Base-by-base conservation (phyloP, 2,888 invertebrate species). In the Eustalomyia histrio region DNA sequence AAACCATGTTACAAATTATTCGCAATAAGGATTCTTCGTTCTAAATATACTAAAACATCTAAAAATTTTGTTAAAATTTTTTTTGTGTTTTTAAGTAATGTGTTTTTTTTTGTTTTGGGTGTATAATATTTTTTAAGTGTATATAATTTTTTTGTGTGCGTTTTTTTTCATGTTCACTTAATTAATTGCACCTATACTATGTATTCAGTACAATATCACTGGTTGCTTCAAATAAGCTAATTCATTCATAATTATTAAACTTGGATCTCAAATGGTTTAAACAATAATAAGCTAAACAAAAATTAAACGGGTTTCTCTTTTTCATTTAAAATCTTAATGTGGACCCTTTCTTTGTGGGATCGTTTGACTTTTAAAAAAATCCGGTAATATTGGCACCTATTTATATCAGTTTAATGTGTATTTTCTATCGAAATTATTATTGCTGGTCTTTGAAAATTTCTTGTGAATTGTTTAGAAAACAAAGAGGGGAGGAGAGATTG, bases 131-230 rank as follows among this genome's bases (percentile, higher is more conserved):
- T 52, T 52, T 63, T 55, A 55, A 68, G 63, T 68, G 74, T 65
- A 65, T 55, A 64, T 67, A 35, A 29, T n/a, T 29, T 65, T n/a
- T 69, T 67, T 71, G 69, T 76, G 65, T 79, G 78, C 78, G 72
- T 64, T 72, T 84, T 76, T 83, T 63, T 53, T 65, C 60, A 50
- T 79, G 43, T 79, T 76, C 79, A 76, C 88, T 89, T 88, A 90
- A 89, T 87, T 89, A 90, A 90, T 90, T 90, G 90, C 88, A 90
- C 90, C 87, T 89, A 90, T 90, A 90, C 90, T 90, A 90, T 87
- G 90, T 90, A 90, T 90, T 89, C 87, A 90, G 90, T 87, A 90
- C 90, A 90, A 90, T 90, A 90, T 90, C 90, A 90, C 90, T 90
- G 90, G 89, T 90, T 90, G 90, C 89, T 90, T 90, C 89, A 87